Conservation (phyloP, 2,797 vertebrate species). For the Cyprinella venusta region DNA sequence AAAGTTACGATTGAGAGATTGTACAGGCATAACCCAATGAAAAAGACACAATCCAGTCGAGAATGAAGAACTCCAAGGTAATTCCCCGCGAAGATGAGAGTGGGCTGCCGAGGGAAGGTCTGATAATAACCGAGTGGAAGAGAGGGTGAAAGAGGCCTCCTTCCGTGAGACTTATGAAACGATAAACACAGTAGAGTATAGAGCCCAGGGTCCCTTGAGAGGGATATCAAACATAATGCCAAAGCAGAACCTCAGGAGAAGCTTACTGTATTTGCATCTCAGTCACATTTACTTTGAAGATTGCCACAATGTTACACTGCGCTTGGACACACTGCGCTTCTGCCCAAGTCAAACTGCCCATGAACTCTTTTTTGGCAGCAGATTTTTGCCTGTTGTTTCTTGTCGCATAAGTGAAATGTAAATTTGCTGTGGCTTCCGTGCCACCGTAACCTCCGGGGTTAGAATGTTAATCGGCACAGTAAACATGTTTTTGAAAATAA, state of each 20-base stretch:
- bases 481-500: constrained; percentile 59
- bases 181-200: constrained; percentile 69
- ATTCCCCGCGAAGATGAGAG: constrained; percentile 26
- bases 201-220: constrained; percentile 64
- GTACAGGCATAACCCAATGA: not conserved
- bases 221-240: constrained; percentile 64
- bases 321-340: constrained; percentile 58
- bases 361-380: not conserved
- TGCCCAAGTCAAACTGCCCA: constrained; percentile 12
- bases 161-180: constrained; percentile 60
- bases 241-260: constrained; percentile 71
- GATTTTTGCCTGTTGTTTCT: constrained; percentile 35
- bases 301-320: constrained; percentile 62
- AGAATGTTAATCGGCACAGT: constrained; percentile 52
- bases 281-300: constrained; percentile 75
- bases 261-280: constrained; percentile 74
- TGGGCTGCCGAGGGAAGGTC: constrained; percentile 12
- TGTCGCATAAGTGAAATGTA: constrained; percentile 12
- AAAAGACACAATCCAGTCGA: not conserved
- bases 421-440: constrained; percentile 4
- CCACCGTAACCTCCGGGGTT: constrained; percentile 30
- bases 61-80: constrained; percentile 14
- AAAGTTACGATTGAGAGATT: constrained; percentile 9
- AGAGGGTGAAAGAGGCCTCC: constrained; percentile 29
- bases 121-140: constrained; percentile 10